Evolutionary conservation across 1,140 invertebrate genomes (phyloP).

Genomic region (Meloidogyne floridensis): DNA sequence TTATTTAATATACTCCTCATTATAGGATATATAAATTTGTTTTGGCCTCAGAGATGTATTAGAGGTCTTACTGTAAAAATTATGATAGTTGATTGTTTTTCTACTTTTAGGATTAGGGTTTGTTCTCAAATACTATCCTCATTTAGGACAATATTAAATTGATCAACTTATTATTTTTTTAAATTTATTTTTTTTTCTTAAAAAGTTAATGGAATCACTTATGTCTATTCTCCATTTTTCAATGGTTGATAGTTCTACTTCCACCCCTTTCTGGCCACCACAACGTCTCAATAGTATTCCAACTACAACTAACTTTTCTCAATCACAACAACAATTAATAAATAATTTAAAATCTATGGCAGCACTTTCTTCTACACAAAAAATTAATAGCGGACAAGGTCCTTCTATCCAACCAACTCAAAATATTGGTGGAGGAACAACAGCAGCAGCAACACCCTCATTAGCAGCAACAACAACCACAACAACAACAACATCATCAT

Average conservation of each 20-base stretch:
- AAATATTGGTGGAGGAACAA: background rate
- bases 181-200: conserved; percentile 47
- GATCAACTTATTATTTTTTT: background rate
- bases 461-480: conserved; percentile 19
- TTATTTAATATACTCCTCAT: too few species aligned
- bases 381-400: background rate
- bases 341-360: background rate
- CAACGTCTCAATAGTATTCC: conserved; percentile 22
- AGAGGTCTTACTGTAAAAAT: too few species aligned
- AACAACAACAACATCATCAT: conserved; percentile 66
- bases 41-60: too few species aligned
- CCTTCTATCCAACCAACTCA: background rate
- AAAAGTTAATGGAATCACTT: conserved; percentile 74
- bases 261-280: conserved; percentile 45
- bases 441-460: conserved; percentile 45
- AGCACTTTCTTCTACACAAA: background rate
- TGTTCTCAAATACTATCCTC: too few species aligned
- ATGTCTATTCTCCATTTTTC: conserved; percentile 84
- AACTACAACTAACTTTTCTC: background rate
- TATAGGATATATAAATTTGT: too few species aligned
- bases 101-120: too few species aligned
- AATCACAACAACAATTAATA: too few species aligned
- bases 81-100: too few species aligned
- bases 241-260: conserved; percentile 73
- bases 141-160: too few species aligned